These are phyloP conservation scores for Labeo calbasu DNA, from an alignment of 2,797 vertebrate genomes.

Conservation along the genomic window DNA sequence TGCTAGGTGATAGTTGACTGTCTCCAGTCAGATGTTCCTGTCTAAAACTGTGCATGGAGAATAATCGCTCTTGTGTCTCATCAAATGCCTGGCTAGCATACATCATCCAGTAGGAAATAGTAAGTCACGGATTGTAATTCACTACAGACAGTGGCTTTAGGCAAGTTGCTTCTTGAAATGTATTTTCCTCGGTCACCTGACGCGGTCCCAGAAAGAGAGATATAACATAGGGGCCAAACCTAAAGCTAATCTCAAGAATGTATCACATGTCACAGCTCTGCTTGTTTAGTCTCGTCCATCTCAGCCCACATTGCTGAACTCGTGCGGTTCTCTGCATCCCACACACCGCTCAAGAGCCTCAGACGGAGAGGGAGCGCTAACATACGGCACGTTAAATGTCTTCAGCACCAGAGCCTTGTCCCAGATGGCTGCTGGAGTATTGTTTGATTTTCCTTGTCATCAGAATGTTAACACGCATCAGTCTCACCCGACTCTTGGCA, in stretches of 20 bases:
- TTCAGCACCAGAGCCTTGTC: conserved; percentile 50
- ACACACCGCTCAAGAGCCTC: conserved; percentile 27
- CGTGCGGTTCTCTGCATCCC: conserved; percentile 48
- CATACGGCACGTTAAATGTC: conserved; percentile 47
- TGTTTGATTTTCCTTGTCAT: conserved; percentile 55
- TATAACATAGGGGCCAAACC: conserved; percentile 46
- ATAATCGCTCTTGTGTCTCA: neutral
- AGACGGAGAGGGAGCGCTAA: conserved; percentile 39
- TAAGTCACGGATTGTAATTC: conserved; percentile 10
- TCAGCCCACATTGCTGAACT: conserved; percentile 54
- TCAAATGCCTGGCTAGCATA: neutral
- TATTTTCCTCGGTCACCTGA: conserved; percentile 41
- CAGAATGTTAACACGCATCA: conserved; percentile 53
- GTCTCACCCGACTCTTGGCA: conserved; percentile 51
- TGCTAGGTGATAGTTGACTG: neutral
- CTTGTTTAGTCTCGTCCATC: conserved; percentile 59
- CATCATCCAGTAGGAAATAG: conserved; percentile 3
- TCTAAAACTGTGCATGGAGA: neutral
- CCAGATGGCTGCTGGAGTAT: conserved; percentile 54
- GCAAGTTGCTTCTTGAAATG: conserved; percentile 50
- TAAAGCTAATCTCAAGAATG: conserved; percentile 56
- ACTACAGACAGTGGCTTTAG: conserved; percentile 6
- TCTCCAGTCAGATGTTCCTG: neutral
- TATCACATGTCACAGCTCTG: conserved; percentile 53
- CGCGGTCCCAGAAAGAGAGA: conserved; percentile 29